A percentile compares a stretch with the other conserved stretches of the same genome.
Conservation (phyloP, 2,888 invertebrate species). For the Eremobia ochroleuca region DNA sequence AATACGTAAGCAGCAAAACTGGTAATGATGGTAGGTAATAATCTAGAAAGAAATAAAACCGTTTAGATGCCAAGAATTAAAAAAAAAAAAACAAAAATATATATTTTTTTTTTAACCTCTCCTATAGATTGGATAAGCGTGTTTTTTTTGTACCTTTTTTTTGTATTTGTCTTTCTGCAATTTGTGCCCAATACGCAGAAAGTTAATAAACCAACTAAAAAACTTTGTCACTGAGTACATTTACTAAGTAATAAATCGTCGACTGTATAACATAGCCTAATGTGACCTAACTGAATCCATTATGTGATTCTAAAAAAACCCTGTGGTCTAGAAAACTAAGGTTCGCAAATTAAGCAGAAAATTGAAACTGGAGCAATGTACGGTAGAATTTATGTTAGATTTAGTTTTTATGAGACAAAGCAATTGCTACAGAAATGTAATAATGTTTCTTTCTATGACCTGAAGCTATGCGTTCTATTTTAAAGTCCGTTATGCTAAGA, state of each 20-base stretch:
- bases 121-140: too few relatives aligned
- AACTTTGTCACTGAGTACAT: background rate
- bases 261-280: background rate
- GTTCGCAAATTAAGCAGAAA: background rate
- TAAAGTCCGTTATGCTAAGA: background rate
- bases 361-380: background rate
- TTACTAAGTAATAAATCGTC: background rate
- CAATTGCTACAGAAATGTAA: background rate
- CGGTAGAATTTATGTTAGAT: background rate
- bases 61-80: background rate
- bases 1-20: background rate
- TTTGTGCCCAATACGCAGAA: background rate
- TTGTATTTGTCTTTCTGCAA: too few relatives aligned
- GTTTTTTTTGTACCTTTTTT: too few relatives aligned
- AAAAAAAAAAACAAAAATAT: background rate
- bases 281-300: background rate
- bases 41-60: background rate
- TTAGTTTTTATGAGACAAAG: constrained; percentile 12
- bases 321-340: background rate
- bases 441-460: too few relatives aligned
- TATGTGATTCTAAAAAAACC: constrained; percentile 1
- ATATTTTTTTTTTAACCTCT: background rate
- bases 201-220: too few relatives aligned
- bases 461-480: background rate
- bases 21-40: background rate